Percentiles rank a stretch among this genome's conserved stretches.
These are phyloP conservation scores for Isoperla grammatica DNA, from an alignment of 2,888 invertebrate species.

Conservation along the genomic window DNA sequence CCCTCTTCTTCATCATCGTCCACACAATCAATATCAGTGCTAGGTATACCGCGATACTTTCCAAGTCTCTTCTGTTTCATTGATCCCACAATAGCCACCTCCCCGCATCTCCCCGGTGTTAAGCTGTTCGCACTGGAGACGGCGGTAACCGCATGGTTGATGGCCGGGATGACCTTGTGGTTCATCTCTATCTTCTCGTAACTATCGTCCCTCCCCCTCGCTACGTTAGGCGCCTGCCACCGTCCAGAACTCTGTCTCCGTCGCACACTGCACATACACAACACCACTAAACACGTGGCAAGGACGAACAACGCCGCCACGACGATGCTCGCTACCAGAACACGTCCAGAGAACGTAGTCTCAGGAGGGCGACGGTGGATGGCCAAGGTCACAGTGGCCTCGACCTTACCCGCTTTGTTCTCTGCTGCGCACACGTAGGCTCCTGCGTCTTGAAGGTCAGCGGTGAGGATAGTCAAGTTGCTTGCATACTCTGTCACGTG, in stretches of 20 bases:
- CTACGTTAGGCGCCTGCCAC: conserved; percentile 39
- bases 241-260: conserved; percentile 57
- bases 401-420: conserved; percentile 71
- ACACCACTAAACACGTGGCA: conserved; percentile 58
- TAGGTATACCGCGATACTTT: conserved; percentile 66
- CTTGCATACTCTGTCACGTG: conserved; percentile 62
- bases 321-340: conserved; percentile 61
- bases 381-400: conserved; percentile 65
- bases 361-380: conserved; percentile 44
- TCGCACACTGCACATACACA: conserved; percentile 56
- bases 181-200: conserved; percentile 77
- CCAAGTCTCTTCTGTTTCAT: conserved; percentile 19
- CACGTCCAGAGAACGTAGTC: conserved; percentile 53
- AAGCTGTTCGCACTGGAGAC: conserved; percentile 6
- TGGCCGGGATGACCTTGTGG: conserved; percentile 46
- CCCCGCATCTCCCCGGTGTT: conserved; percentile 24
- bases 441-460: conserved; percentile 69
- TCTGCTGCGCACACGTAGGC: conserved; percentile 72
- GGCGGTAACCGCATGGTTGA: conserved; percentile 37
- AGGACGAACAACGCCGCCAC: conserved; percentile 62
- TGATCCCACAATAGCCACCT: conserved; percentile 25
- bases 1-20: conserved; percentile 48
- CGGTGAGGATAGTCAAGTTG: conserved; percentile 65
- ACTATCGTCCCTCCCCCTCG: conserved; percentile 51
- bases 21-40: conserved; percentile 47